Conservation (phyloP, 2,797 vertebrate genomes). For the Gymnothorax javanicus region DNA sequence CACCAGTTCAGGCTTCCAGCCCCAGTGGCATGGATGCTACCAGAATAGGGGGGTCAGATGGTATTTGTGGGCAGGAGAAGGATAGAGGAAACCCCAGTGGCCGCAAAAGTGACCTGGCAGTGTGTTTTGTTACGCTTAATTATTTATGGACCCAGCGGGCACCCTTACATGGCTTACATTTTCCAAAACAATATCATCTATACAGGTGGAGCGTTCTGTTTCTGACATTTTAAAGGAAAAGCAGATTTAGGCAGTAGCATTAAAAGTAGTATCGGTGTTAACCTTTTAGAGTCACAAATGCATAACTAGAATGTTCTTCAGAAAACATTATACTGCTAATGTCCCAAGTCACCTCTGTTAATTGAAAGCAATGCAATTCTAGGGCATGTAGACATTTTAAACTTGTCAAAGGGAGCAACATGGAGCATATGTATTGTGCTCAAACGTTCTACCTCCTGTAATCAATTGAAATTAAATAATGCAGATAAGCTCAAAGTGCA, state of each 20-base stretch:
- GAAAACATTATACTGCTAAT: too few relatives aligned
- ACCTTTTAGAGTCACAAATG: too few relatives aligned
- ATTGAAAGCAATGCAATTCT: too few relatives aligned
- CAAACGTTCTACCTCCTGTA: neutral
- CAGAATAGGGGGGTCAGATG: neutral
- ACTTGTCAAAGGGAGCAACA: too few relatives aligned
- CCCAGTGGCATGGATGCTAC: neutral
- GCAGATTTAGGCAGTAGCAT: neutral
- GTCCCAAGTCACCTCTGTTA: too few relatives aligned
- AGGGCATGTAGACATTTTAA: too few relatives aligned
- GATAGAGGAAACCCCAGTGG: neutral
- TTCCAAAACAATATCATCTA: constrained; percentile 6
- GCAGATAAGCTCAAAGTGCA: too few relatives aligned
- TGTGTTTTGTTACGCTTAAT: constrained; percentile 15
- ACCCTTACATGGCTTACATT: neutral
- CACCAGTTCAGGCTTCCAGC: neutral
- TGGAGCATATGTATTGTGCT: too few relatives aligned
- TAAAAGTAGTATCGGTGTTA: neutral
- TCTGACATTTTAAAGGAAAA: neutral
- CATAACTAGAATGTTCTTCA: too few relatives aligned
- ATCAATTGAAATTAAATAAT: neutral
- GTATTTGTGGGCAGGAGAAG: neutral
- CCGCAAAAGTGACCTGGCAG: neutral
- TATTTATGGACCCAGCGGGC: neutral
- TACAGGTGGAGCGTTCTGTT: neutral